Evolutionary conservation across 2,888 invertebrate species (phyloP).

Genomic region (Anagyrus pseudococci): DNA sequence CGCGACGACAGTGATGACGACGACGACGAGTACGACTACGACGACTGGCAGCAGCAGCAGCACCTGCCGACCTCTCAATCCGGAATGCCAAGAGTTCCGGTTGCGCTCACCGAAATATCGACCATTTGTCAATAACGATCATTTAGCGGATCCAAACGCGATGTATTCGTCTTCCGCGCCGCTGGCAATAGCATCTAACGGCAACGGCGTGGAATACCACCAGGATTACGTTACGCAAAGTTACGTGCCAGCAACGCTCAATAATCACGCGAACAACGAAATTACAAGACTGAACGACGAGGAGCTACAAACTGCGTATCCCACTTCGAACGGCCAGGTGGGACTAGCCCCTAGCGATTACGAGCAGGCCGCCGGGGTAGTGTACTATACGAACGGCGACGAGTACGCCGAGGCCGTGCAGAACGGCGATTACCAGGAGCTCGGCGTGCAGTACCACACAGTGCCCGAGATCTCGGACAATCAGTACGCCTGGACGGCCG

Average conservation of each 20-base stretch:
- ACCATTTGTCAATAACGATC: not conserved
- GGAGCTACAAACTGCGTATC: slow-evolving; percentile 15
- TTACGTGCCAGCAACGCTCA: slow-evolving; percentile 5
- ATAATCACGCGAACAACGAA: slow-evolving; percentile 35
- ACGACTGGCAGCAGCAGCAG: not conserved
- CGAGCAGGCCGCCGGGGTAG: not conserved
- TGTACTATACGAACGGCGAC: not conserved
- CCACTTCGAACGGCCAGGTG: not conserved
- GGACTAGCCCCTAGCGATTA: not conserved
- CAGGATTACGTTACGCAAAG: not conserved
- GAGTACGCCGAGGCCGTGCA: not conserved
- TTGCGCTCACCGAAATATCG: not conserved
- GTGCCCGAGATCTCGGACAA: not conserved
- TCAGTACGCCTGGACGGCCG: not conserved
- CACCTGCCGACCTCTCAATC: slow-evolving; percentile 44
- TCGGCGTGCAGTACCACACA: not conserved
- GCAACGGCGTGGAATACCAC: slow-evolving; percentile 13
- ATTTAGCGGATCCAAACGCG: not conserved
- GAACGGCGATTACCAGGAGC: slow-evolving; percentile 15
- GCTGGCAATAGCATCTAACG: slow-evolving; percentile 7
- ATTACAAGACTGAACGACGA: slow-evolving; percentile 45
- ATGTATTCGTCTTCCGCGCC: not conserved
- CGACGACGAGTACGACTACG: slow-evolving; percentile 18
- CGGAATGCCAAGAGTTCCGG: slow-evolving; percentile 58
- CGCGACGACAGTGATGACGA: slow-evolving; percentile 45